Percentiles rank a stretch among this genome's conserved stretches.
phyloP scores from a whole-genome alignment of 1,140 invertebrate species.

The Watersipora subatra region DNA sequence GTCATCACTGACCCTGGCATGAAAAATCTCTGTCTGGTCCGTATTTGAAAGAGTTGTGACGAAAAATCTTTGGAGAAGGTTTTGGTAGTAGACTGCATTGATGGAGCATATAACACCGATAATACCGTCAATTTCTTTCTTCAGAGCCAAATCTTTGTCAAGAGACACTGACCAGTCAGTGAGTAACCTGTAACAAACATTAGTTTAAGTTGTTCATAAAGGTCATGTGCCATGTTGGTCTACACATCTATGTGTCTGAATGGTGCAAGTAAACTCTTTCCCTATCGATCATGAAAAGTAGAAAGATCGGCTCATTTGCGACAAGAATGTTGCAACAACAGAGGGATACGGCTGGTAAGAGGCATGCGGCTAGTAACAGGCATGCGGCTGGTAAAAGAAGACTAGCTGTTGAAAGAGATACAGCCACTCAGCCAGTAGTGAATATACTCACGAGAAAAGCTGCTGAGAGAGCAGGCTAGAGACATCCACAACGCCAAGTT shows the following conservation, averaged over 20 bases:
- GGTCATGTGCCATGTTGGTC: too few relatives aligned
- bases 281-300: too few relatives aligned
- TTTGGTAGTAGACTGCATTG: conserved; percentile 57
- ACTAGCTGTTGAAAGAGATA: too few relatives aligned
- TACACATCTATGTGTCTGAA: too few relatives aligned
- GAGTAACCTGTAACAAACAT: conserved; percentile 45
- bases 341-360: too few relatives aligned
- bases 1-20: conserved; percentile 47
- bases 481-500: conserved; percentile 8
- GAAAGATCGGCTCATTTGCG: too few relatives aligned
- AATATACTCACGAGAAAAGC: conserved; percentile 17
- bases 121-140: conserved; percentile 61
- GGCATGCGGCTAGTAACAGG: too few relatives aligned
- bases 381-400: too few relatives aligned
- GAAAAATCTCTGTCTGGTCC: conserved; percentile 33
- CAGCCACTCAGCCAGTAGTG: too few relatives aligned
- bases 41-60: conserved; percentile 46
- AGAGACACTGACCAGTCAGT: conserved; percentile 61
- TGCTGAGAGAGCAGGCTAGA: conserved; percentile 19
- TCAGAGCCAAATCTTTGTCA: conserved; percentile 51
- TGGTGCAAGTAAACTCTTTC: too few relatives aligned
- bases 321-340: too few relatives aligned
- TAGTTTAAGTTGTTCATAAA: too few relatives aligned
- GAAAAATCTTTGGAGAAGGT: conserved; percentile 58
- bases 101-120: conserved; percentile 72